phyloP scores from a whole-genome alignment of 2,113 vertebrate genomes.

The Spheniscus mendiculus region DNA sequence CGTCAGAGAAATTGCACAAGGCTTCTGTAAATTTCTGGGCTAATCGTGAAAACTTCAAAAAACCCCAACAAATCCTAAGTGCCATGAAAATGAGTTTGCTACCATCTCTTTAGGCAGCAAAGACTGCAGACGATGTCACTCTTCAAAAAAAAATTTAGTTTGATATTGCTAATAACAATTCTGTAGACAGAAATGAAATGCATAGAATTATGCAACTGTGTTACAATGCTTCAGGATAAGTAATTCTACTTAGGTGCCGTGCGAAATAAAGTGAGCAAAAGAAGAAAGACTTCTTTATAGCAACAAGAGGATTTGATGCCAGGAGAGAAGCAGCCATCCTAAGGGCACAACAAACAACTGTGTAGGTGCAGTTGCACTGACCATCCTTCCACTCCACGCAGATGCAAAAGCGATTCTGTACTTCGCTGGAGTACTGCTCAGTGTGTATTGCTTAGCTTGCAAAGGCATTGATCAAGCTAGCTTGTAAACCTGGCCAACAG shows the following conservation, averaged over 20 bases:
- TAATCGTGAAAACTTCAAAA: neutral
- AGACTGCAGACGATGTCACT: neutral
- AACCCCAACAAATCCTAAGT: neutral
- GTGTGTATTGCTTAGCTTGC: neutral
- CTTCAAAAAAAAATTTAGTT: neutral
- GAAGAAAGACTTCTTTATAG: neutral
- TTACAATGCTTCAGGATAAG: accelerated
- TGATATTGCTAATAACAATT: too few relatives aligned
- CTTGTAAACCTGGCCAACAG: neutral
- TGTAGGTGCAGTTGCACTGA: neutral
- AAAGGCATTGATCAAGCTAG: neutral
- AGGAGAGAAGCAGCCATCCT: neutral
- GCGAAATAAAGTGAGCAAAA: neutral
- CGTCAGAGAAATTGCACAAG: neutral
- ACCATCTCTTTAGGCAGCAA: neutral
- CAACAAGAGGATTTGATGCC: neutral
- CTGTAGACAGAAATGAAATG: neutral
- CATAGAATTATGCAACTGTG: neutral
- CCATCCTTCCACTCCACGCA: neutral
- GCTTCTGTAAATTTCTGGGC: neutral
- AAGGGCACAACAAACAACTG: neutral
- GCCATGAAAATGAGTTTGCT: neutral
- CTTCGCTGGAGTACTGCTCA: neutral
- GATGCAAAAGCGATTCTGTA: neutral
- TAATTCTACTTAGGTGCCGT: neutral